Evolutionary conservation across 2,888 invertebrate genomes (phyloP), one percentile per base, ranked within the genome.

Genomic region (Caenorhabditis wallacei): DNA sequence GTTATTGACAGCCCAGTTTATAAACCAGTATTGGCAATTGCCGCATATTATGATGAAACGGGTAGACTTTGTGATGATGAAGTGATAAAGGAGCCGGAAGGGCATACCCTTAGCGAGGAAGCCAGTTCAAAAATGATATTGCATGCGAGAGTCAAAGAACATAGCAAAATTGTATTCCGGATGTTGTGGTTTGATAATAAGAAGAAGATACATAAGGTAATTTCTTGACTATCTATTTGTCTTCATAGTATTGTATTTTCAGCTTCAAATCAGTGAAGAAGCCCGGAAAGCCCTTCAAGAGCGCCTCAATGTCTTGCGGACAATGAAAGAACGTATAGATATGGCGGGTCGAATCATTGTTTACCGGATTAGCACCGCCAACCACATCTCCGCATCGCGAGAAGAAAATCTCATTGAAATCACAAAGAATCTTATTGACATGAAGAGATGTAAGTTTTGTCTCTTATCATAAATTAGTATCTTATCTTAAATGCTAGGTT

Each of bases 261-360:
- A 70, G 57, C 59, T 70, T 26, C 46, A 18, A 26, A 30, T 57
- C 22, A 30, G 20, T 18, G 35, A 57, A 1, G 16, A 13, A 3
- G 30, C 22, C 13, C 24, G 46, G 0, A 8, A 30, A 16, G 16
- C n/a, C 1, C 1, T 74, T 1, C 56, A 74, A 56, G 43, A 46
- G 1, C 24, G 24, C 0, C 40, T 74, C 7, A 46, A 56, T n/a
- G 43, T 48, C 46, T 13, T 56, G 7, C 74, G 74, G 0, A 18
- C n/a, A 0, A 74, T 74, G 74, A 56, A 57, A 3, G 64, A 74
- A 1, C 54, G 74, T 1, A 43, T 74, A 7, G 64, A 74, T 16
- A 64, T 56, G 43, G 64, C 64, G 2, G 74, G 64, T 16, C n/a
- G 64, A 64, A 56, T 74, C 20, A 48, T 74, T 64, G 64, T 74